Conservation (phyloP, 2,797 vertebrate species). For the Channallabes apus region DNA sequence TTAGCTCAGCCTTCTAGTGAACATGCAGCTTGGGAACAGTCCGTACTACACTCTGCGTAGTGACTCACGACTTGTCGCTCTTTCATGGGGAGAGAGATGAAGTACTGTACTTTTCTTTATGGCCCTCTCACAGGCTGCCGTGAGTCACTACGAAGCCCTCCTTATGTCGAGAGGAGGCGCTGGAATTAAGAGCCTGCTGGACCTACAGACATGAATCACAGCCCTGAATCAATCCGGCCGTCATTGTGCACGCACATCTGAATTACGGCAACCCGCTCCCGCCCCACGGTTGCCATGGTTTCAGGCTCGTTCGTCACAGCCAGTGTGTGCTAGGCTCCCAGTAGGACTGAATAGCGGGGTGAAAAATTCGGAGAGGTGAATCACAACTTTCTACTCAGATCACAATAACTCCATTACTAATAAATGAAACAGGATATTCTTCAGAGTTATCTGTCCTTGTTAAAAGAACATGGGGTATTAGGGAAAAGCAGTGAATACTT, state of each 20-base stretch:
- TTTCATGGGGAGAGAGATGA: slow-evolving; percentile 23
- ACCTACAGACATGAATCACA: slow-evolving; percentile 41
- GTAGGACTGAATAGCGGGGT: slow-evolving; percentile 23
- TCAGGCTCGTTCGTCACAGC: slow-evolving; percentile 42
- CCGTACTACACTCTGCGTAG: slow-evolving; percentile 29
- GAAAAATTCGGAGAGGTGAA: slow-evolving; percentile 11
- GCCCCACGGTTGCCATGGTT: slow-evolving; percentile 55
- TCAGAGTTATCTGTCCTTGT: not conserved
- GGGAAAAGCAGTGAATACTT: not conserved
- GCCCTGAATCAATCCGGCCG: slow-evolving; percentile 47
- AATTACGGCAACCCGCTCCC: slow-evolving; percentile 29
- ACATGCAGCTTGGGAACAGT: slow-evolving; percentile 41
- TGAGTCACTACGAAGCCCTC: slow-evolving; percentile 62
- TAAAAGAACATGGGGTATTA: not conserved
- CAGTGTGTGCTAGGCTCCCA: slow-evolving; percentile 22
- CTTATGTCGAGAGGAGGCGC: slow-evolving; percentile 46
- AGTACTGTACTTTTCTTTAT: slow-evolving; percentile 35
- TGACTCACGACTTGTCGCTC: slow-evolving; percentile 36
- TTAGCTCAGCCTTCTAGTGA: slow-evolving; percentile 12
- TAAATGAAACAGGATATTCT: not conserved
- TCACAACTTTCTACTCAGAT: slow-evolving; percentile 11
- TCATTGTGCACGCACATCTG: slow-evolving; percentile 30
- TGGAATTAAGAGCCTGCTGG: slow-evolving; percentile 39
- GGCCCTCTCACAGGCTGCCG: slow-evolving; percentile 17
- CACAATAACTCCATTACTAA: not conserved